Evolutionary conservation across 2,113 vertebrate genomes (phyloP), one percentile per base, ranked within the genome.

Genomic region (Neomonachus schauinslandi): DNA sequence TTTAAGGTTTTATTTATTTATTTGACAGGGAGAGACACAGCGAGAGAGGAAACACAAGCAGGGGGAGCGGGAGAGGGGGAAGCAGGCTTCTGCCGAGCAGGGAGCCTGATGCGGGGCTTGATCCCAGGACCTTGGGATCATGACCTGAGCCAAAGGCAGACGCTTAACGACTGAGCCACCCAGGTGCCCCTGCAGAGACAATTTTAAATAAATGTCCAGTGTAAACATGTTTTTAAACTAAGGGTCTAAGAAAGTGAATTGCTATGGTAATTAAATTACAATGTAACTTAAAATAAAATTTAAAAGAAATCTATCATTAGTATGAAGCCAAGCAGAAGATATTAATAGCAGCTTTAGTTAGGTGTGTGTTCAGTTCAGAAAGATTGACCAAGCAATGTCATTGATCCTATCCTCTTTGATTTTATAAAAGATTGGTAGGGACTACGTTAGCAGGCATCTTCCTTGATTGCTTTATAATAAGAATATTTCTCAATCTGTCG

Each of bases 391-490:
- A 26, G 6, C 24, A 49, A 15, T 95, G 15, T 11, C 65, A 6
- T 33, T 82, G 6, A 24, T 74, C 33, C 49, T 49, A 0, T 84
- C 28, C 31, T 57, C 36, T 77, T 71, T 90, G 36, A 22, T 55
- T 85, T 88, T 53, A 57, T 80, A 59, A 69, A 88, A 93, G 26
- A 76, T 61, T 61, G 36, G 11, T 96, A n/a, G 77, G 57, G 91
- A 19, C 14, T 55, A 55, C 55, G 16, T 24, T 87, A 79, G 46
- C 61, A 81, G 55, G 42, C 16, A 57, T 91, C 28, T 67, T 94
- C 55, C n/a, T 87, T 67, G 33, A 79, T 11, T 84, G 21, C 33
- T 71, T 92, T 59, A 72, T 39, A 79, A 51, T 85, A 67, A 86
- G 36, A 80, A 57, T 18, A 49, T 65, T 88, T 76, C 86, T 77